phyloP scores from a whole-genome alignment of 2,113 vertebrate species.

The Onychostruthus taczanowskii region DNA sequence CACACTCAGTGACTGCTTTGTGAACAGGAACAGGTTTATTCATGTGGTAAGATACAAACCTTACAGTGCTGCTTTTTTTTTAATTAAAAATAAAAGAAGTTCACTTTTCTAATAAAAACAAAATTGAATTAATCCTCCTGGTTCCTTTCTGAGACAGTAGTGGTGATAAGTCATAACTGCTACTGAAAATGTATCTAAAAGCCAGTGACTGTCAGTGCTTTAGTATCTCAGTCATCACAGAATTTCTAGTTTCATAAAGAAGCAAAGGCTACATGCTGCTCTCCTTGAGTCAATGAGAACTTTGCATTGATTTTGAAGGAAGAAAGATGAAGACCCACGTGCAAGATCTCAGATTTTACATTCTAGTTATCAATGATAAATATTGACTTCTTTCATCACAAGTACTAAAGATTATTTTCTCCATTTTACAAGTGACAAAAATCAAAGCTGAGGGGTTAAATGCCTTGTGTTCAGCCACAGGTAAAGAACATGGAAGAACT shows the following conservation, averaged over 20 bases:
- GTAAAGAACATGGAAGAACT: background rate
- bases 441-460: constrained; percentile 1
- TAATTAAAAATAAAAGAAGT: background rate
- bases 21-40: background rate
- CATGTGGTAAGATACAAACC: background rate
- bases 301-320: constrained; percentile 13
- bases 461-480: background rate
- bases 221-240: background rate
- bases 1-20: background rate
- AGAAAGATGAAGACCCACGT: background rate
- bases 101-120: background rate
- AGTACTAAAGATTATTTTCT: background rate
- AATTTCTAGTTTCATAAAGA: background rate
- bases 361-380: background rate
- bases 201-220: background rate
- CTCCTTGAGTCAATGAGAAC: background rate
- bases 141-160: background rate
- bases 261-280: background rate
- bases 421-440: background rate
- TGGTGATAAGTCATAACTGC: background rate
- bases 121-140: background rate
- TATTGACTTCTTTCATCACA: constrained; percentile 10
- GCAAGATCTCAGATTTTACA: background rate
- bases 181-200: background rate
- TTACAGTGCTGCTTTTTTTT: no score